Evolutionary conservation across 1,140 invertebrate genomes (phyloP), one percentile per base, ranked within the genome.

Genomic region (Lasioglossum albipes): DNA sequence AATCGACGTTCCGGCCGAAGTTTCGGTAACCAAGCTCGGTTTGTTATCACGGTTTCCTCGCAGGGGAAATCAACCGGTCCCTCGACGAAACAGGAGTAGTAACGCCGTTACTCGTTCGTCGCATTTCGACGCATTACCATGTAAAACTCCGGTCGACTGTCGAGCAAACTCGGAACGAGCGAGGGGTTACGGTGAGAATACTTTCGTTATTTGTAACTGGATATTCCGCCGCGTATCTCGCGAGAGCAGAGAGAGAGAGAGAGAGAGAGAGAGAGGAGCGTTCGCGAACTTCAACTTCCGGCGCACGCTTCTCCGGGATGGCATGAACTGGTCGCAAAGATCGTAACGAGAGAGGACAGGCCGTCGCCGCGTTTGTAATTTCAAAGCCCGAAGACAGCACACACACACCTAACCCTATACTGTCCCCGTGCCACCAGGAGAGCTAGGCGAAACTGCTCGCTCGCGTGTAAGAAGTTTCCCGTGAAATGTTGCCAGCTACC

Each of bases 321-420:
- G 52, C 65, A 27, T 45, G 62, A 81, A 85, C 70, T 78, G 54
- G 41, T 71, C 64, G 62, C 67, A 52, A 83, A 85, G 84, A 85
- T 85, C 75, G 68, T 85, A 86, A 86, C 84, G 75, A 85, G 75
- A 79, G 80, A 69, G 75, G 84, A 86, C 84, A 85, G 31, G 72
- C 72, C 84, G 73, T 85, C 75, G 80, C 68, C 72, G 80, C 64
- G 71, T 85, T 85, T 86, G 84, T 86, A 86, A 86, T 86, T 86
- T 79, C 83, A 85, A 85, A 75, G 59, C 59, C 70, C 64, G 82
- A 81, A 79, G 82, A 77, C 78, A 72, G 75, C 57, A 71, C 57
- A 36, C 18, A 59, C 57, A 0, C 54, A 54, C 6, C 68, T 16
- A 2, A 16, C 52, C 13, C 13, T 12, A 64, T 4, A 65, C 27